A percentile compares a stretch with the other conserved stretches of the same genome.
These are phyloP conservation scores for Nasonia longicornis DNA, from an alignment of 1,140 invertebrate genomes.

Conservation along the genomic window DNA sequence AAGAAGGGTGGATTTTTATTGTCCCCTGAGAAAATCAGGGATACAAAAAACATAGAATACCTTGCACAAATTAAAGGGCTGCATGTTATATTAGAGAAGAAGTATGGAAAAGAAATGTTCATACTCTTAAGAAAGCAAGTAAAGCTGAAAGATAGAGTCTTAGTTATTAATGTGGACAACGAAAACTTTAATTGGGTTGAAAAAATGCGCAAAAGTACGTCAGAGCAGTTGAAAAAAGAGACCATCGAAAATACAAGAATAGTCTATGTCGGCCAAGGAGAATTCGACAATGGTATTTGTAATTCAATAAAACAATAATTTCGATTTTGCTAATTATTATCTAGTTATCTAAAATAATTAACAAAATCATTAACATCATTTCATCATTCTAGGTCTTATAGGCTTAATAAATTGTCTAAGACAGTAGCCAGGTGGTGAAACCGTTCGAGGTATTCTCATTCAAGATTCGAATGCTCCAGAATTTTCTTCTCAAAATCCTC, in stretches of 20 bases:
- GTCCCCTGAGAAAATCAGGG: conserved; percentile 57
- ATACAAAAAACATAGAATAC: conserved; percentile 50
- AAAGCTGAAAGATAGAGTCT: conserved; percentile 52
- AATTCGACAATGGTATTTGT: conserved; percentile 74
- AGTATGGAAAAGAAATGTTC: conserved; percentile 55
- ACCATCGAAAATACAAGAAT: conserved; percentile 54
- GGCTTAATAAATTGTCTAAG: conserved; percentile 85
- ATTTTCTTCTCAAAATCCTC: conserved; percentile 73
- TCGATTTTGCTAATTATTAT: no score
- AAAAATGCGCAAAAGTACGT: conserved; percentile 69
- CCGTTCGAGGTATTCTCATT: conserved; percentile 74
- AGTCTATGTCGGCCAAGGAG: conserved; percentile 73
- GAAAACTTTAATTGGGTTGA: conserved; percentile 69
- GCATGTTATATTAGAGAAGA: conserved; percentile 59
- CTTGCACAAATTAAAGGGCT: conserved; percentile 50
- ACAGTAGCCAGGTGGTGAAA: conserved; percentile 77
- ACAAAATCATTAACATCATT: no score
- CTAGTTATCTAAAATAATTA: no score
- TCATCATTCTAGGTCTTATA: conserved; percentile 74
- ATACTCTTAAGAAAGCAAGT: conserved; percentile 58
- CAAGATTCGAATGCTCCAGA: conserved; percentile 75
- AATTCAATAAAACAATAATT: no score
- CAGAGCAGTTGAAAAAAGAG: conserved; percentile 63
- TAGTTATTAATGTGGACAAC: conserved; percentile 60
- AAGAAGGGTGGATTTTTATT: conserved; percentile 66